phyloP scores from a whole-genome alignment of 1,140 invertebrate species.

The Pollicipes pollicipes region DNA sequence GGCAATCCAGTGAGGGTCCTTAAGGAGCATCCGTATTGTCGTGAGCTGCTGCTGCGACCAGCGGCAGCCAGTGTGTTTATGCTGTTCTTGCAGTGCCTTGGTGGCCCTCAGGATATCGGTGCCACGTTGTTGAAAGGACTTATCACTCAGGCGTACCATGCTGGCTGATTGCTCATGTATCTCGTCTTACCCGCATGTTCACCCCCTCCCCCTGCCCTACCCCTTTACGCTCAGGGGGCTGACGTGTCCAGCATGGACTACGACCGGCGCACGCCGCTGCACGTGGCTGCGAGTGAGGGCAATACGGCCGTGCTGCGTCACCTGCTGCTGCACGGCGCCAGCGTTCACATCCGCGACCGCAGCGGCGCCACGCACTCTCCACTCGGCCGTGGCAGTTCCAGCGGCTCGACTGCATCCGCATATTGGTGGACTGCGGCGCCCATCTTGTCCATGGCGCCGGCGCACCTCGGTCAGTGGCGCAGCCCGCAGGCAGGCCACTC shows the following conservation, averaged over 20 bases:
- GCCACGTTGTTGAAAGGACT: no score
- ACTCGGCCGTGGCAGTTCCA: conserved; percentile 43
- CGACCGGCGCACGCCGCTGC: conserved; percentile 59
- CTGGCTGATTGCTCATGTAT: no score
- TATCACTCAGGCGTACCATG: no score
- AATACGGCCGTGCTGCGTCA: conserved; percentile 47
- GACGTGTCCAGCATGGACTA: conserved; percentile 57
- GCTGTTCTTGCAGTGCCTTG: no score
- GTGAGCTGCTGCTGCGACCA: no score
- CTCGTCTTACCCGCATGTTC: no score
- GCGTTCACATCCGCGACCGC: conserved; percentile 57
- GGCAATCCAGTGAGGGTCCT: no score
- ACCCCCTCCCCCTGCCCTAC: no score
- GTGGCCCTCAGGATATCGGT: no score
- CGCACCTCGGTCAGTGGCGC: conserved; percentile 35
- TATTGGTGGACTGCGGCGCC: conserved; percentile 43
- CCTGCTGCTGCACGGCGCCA: conserved; percentile 59
- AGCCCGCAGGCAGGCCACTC: no score
- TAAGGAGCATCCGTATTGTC: no score
- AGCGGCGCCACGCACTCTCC: conserved; percentile 39
- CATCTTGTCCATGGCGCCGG: conserved; percentile 32
- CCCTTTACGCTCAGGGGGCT: conserved; percentile 34
- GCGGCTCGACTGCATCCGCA: conserved; percentile 38
- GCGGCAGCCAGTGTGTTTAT: no score
- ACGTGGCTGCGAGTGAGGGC: conserved; percentile 56